Conservation (phyloP, 2,888 invertebrate species). For the Nemurella pictetii region DNA sequence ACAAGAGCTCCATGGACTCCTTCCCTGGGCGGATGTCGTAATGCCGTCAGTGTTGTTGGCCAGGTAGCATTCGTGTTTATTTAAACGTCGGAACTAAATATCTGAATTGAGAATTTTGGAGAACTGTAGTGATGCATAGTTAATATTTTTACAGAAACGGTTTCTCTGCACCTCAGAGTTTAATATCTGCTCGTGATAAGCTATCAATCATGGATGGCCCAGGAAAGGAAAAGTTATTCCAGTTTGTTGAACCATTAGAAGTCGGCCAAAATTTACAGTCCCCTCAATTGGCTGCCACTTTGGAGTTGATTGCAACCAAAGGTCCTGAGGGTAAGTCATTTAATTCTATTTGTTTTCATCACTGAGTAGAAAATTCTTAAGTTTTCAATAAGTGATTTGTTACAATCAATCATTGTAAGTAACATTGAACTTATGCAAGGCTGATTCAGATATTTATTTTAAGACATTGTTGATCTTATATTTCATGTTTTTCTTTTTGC, state of each 20-base stretch:
- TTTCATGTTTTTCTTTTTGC: conserved; percentile 38
- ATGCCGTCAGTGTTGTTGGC: conserved; percentile 62
- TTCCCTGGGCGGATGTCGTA: conserved; percentile 63
- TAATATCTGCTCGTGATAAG: conserved; percentile 51
- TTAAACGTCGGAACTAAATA: too few relatives aligned
- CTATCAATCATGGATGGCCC: conserved; percentile 23
- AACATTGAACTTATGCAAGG: too few relatives aligned
- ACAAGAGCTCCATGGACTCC: conserved; percentile 59
- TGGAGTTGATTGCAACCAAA: conserved; percentile 55
- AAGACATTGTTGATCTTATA: conserved; percentile 12
- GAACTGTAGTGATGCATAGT: background rate
- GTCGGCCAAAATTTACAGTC: conserved; percentile 55
- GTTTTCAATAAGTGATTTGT: conserved; percentile 20
- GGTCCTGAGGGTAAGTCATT: conserved; percentile 51
- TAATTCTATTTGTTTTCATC: conserved; percentile 10
- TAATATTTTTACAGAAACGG: conserved; percentile 53
- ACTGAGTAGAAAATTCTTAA: background rate
- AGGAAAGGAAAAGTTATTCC: conserved; percentile 40
- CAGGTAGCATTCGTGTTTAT: conserved; percentile 48
- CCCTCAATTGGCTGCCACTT: conserved; percentile 58
- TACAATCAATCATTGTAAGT: too few relatives aligned
- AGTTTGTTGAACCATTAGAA: conserved; percentile 47
- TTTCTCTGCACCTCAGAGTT: conserved; percentile 56
- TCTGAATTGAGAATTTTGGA: background rate
- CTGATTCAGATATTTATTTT: too few relatives aligned